Evolutionary conservation across 2,888 invertebrate species (phyloP).

Genomic region (Loripinus fragilis): DNA sequence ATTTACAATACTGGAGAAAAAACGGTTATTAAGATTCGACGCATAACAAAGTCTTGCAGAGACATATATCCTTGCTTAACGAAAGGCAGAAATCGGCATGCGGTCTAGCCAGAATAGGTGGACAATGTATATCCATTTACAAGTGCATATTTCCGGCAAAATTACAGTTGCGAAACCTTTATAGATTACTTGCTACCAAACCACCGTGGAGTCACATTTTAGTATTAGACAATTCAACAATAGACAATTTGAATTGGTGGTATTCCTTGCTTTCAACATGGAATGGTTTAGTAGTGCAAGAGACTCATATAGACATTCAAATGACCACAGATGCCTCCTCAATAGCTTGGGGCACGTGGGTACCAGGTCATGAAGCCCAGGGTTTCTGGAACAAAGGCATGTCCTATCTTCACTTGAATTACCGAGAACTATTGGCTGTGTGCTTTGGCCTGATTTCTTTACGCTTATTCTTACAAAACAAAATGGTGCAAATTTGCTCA

Average conservation of each 20-base stretch:
- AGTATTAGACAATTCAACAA: constrained; percentile 13
- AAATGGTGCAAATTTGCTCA: constrained; percentile 13
- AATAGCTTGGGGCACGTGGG: constrained; percentile 18
- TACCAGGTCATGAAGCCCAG: neutral
- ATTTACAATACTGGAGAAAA: constrained; percentile 17
- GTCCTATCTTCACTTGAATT: constrained; percentile 16
- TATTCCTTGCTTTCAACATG: constrained; percentile 7
- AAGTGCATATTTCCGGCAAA: constrained; percentile 4
- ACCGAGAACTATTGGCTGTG: constrained; percentile 16
- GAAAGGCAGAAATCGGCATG: neutral
- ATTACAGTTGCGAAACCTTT: constrained; percentile 24
- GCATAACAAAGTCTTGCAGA: constrained; percentile 1
- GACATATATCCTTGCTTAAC: neutral
- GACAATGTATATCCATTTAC: constrained; percentile 4
- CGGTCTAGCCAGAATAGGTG: constrained; percentile 1
- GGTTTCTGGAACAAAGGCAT: constrained; percentile 1
- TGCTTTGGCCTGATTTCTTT: constrained; percentile 2
- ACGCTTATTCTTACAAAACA: neutral
- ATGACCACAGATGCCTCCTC: constrained; percentile 6
- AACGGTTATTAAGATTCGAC: neutral
- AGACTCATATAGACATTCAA: constrained; percentile 15
- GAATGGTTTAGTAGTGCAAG: constrained; percentile 21
- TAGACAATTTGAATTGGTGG: constrained; percentile 22
- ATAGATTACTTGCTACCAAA: constrained; percentile 14
- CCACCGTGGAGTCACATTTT: constrained; percentile 19